A percentile compares a stretch with the other conserved stretches of the same genome.
phyloP scores from a whole-genome alignment of 1,140 invertebrate genomes.

The Formica selysi region DNA sequence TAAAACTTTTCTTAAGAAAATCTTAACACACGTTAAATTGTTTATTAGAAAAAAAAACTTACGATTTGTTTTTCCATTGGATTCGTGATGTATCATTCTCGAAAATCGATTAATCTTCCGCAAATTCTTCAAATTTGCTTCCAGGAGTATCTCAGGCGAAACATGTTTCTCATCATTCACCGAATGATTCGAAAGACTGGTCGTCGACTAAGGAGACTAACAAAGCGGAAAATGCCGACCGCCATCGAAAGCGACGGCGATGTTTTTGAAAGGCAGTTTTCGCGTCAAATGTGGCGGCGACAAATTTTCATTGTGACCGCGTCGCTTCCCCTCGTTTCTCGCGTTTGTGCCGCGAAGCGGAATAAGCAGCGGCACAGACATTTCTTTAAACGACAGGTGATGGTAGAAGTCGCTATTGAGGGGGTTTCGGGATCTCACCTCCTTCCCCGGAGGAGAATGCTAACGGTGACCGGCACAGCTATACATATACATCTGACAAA shows the following conservation, averaged over 20 bases:
- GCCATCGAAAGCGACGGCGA: background rate
- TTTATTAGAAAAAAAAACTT: background rate
- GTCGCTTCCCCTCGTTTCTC: constrained; percentile 11
- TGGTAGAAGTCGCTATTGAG: constrained; percentile 71
- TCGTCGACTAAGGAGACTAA: constrained; percentile 71
- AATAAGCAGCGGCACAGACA: constrained; percentile 61
- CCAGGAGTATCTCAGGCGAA: background rate
- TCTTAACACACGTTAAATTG: too few relatives aligned
- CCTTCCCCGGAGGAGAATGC: constrained; percentile 16
- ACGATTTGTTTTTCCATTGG: background rate
- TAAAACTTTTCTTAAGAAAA: too few relatives aligned
- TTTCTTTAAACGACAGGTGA: constrained; percentile 81
- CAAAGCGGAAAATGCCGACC: constrained; percentile 83
- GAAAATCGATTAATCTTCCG: background rate
- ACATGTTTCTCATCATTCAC: constrained; percentile 2
- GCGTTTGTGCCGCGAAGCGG: constrained; percentile 45
- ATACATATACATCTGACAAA: constrained; percentile 76
- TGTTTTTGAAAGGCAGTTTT: constrained; percentile 76
- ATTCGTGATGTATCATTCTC: background rate
- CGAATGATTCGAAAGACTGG: constrained; percentile 52
- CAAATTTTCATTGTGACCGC: constrained; percentile 85
- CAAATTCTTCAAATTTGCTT: constrained; percentile 33
- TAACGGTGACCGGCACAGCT: background rate
- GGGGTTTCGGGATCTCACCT: constrained; percentile 20
- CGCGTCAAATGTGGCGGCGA: constrained; percentile 84